phyloP scores from a whole-genome alignment of 2,113 vertebrate species.

The Platichthys flesus region DNA sequence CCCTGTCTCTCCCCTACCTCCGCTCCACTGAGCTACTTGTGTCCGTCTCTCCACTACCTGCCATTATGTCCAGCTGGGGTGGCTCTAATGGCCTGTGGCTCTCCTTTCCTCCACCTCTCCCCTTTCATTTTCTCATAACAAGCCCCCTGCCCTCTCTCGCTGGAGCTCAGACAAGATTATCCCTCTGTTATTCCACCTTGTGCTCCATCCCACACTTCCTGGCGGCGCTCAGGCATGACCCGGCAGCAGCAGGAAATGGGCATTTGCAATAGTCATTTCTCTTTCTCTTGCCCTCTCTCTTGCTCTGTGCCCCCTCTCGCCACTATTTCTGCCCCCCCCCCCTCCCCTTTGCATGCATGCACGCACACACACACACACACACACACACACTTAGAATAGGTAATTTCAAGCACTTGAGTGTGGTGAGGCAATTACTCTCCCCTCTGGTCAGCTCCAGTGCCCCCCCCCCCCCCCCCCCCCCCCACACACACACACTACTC shows the following conservation, averaged over 20 bases:
- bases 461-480: constrained; percentile 44
- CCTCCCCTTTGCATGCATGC: too few species aligned
- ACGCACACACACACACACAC: background rate
- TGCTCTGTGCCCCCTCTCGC: constrained; percentile 27
- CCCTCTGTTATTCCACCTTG: constrained; percentile 71
- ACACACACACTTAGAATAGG: constrained; percentile 52
- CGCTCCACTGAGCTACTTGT: background rate
- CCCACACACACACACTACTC: constrained; percentile 4
- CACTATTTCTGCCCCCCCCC: constrained; percentile 42
- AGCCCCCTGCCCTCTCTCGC: constrained; percentile 71
- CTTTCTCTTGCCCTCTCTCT: constrained; percentile 50
- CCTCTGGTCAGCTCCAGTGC: constrained; percentile 66
- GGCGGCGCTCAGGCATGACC: constrained; percentile 64
- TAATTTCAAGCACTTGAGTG: constrained; percentile 75
- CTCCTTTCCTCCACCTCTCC: constrained; percentile 71
- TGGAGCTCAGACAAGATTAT: constrained; percentile 79
- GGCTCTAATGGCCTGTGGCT: constrained; percentile 70
- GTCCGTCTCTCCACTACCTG: constrained; percentile 21
- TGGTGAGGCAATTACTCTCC: constrained; percentile 73
- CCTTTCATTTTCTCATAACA: constrained; percentile 78
- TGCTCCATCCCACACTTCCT: constrained; percentile 65
- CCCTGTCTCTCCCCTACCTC: background rate
- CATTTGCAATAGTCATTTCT: constrained; percentile 66
- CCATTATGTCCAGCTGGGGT: constrained; percentile 64
- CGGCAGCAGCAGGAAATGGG: constrained; percentile 66